Conservation (phyloP, 1,140 invertebrate genomes). For the Adoxophyes honmai region DNA sequence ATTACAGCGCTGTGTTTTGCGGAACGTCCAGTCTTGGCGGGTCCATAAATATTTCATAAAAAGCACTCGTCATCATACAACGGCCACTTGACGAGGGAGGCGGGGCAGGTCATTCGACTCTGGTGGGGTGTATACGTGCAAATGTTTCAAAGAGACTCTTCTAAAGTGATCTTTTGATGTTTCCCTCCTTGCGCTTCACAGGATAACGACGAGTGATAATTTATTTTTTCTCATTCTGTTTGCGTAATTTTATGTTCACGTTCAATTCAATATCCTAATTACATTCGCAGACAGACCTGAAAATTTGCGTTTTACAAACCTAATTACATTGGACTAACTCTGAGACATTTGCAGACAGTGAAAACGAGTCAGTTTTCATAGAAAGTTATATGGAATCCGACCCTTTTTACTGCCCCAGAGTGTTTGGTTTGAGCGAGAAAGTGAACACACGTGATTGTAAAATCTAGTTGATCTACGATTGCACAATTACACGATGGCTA, state of each 20-base stretch:
- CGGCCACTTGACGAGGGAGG: neutral
- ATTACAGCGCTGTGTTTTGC: neutral
- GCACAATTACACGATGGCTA: too few relatives aligned
- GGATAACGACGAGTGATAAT: slow-evolving; percentile 14
- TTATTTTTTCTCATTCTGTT: slow-evolving; percentile 12
- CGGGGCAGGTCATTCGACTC: neutral
- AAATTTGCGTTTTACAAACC: too few relatives aligned
- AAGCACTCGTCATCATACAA: neutral
- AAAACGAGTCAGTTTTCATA: too few relatives aligned
- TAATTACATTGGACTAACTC: too few relatives aligned
- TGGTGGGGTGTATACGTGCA: slow-evolving; percentile 1
- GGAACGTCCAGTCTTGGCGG: neutral
- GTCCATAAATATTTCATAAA: slow-evolving; percentile 8
- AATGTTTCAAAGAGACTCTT: slow-evolving; percentile 18
- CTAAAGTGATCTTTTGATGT: slow-evolving; percentile 25
- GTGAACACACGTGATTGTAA: too few relatives aligned
- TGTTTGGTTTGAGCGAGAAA: too few relatives aligned
- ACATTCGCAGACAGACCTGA: neutral
- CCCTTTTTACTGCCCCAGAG: too few relatives aligned
- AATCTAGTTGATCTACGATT: too few relatives aligned
- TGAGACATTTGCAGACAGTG: too few relatives aligned
- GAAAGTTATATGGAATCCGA: too few relatives aligned
- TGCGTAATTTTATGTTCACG: neutral
- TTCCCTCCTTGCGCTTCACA: slow-evolving; percentile 4
- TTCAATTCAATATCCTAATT: slow-evolving; percentile 4